A percentile compares a stretch with the other conserved stretches of the same genome.
phyloP scores from a whole-genome alignment of 2,113 vertebrate species.

The Callochromis pleurospilus region DNA sequence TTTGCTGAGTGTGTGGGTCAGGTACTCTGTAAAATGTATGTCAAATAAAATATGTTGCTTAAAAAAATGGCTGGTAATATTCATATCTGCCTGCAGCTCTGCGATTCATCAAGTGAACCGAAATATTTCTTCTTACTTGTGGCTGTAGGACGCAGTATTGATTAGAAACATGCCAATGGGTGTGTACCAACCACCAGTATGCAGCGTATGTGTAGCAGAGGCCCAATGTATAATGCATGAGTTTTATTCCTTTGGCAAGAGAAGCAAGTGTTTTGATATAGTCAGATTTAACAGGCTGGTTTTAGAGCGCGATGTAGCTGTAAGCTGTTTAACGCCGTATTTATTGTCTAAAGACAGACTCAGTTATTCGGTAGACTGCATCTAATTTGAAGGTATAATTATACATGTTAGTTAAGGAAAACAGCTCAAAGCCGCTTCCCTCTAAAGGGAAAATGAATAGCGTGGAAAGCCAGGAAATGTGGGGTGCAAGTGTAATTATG shows the following conservation, averaged over 20 bases:
- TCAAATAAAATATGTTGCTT: background rate
- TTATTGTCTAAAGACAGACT: slow-evolving; percentile 28
- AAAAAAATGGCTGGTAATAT: background rate
- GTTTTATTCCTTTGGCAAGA: slow-evolving; percentile 37
- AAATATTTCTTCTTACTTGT: background rate
- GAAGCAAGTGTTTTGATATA: slow-evolving; percentile 24
- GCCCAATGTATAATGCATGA: slow-evolving; percentile 53
- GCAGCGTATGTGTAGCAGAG: slow-evolving; percentile 13
- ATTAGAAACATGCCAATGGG: slow-evolving; percentile 27
- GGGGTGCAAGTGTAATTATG: slow-evolving; percentile 10
- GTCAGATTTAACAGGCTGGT: background rate
- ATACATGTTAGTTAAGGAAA: slow-evolving; percentile 27
- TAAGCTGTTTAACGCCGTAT: slow-evolving; percentile 14
- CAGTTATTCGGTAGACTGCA: slow-evolving; percentile 5
- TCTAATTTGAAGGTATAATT: slow-evolving; percentile 51
- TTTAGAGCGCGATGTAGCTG: background rate
- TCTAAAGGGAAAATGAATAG: background rate
- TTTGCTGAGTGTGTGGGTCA: background rate
- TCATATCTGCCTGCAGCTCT: background rate
- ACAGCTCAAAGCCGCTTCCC: slow-evolving; percentile 1
- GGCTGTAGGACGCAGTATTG: slow-evolving; percentile 2
- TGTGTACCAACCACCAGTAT: slow-evolving; percentile 17
- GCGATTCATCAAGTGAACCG: background rate
- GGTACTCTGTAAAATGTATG: background rate
- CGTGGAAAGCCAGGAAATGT: background rate